phyloP scores from a whole-genome alignment of 2,797 vertebrate genomes.

The Salarias fasciatus region DNA sequence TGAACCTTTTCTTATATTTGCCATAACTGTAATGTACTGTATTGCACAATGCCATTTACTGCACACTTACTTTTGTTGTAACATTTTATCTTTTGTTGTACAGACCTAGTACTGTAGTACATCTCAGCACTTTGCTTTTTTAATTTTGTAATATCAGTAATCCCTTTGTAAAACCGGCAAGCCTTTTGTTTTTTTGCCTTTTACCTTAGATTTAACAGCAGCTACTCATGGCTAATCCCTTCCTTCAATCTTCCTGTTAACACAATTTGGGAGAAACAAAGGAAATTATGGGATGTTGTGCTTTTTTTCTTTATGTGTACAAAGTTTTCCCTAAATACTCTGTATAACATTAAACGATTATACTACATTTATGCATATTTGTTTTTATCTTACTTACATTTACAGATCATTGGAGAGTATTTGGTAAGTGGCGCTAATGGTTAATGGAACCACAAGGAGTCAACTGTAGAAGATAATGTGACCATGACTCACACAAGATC shows the following conservation, averaged over 20 bases:
- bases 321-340: conserved; percentile 61
- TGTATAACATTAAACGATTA: conserved; percentile 79
- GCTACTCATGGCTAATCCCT: conserved; percentile 57
- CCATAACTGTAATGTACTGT: conserved; percentile 79
- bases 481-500: too few relatives aligned
- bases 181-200: conserved; percentile 62
- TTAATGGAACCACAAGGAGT: too few relatives aligned
- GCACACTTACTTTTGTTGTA: conserved; percentile 71
- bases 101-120: conserved; percentile 66
- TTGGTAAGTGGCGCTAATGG: too few relatives aligned
- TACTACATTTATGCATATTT: conserved; percentile 46
- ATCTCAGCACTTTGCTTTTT: conserved; percentile 75
- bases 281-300: conserved; percentile 62
- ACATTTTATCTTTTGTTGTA: conserved; percentile 72
- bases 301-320: conserved; percentile 70
- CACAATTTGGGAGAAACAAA: conserved; percentile 48
- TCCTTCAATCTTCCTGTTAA: conserved; percentile 48
- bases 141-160: conserved; percentile 63
- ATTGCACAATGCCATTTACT: conserved; percentile 78
- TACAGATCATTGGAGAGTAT: too few relatives aligned
- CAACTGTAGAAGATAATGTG: too few relatives aligned
- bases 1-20: conserved; percentile 71
- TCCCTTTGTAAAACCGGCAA: conserved; percentile 59
- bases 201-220: conserved; percentile 60
- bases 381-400: background rate